phyloP scores from a whole-genome alignment of 2,888 invertebrate genomes.

The Melieria picta region DNA sequence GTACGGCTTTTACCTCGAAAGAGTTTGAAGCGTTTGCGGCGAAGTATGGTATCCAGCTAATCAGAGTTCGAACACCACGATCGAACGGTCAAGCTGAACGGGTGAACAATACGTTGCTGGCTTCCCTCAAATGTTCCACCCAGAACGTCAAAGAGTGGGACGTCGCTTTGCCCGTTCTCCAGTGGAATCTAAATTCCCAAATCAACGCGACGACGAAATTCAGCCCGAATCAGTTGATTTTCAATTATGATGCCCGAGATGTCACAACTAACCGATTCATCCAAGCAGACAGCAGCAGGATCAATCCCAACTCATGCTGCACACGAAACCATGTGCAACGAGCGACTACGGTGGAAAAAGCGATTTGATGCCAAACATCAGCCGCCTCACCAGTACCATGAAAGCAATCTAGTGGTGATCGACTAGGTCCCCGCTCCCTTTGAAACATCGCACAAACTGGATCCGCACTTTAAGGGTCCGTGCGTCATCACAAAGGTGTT shows the following conservation, averaged over 20 bases:
- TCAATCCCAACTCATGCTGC: background rate
- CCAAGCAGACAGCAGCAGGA: conserved; percentile 1
- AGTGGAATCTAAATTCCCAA: conserved; percentile 32
- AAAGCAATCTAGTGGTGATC: conserved; percentile 9
- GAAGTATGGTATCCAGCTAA: conserved; percentile 32
- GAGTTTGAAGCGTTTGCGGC: conserved; percentile 25
- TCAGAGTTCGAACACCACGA: conserved; percentile 31
- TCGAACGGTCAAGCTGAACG: conserved; percentile 34
- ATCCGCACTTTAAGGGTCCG: conserved; percentile 1
- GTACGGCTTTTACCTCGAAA: conserved; percentile 34
- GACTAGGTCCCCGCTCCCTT: conserved; percentile 1
- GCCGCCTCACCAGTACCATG: conserved; percentile 5
- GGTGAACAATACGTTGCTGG: conserved; percentile 21
- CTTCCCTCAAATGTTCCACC: conserved; percentile 15
- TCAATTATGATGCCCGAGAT: conserved; percentile 25
- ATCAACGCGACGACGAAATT: conserved; percentile 28
- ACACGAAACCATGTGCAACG: background rate
- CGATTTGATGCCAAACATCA: conserved; percentile 11
- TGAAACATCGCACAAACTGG: conserved; percentile 7
- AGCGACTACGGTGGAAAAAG: conserved; percentile 1
- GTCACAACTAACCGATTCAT: conserved; percentile 20
- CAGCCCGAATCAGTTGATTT: conserved; percentile 28
- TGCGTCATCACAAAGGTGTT: conserved; percentile 7
- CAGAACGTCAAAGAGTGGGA: conserved; percentile 24
- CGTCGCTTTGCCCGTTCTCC: conserved; percentile 6